phyloP scores from a whole-genome alignment of 2,888 invertebrate species.

The Lasioglossum lativentre region DNA sequence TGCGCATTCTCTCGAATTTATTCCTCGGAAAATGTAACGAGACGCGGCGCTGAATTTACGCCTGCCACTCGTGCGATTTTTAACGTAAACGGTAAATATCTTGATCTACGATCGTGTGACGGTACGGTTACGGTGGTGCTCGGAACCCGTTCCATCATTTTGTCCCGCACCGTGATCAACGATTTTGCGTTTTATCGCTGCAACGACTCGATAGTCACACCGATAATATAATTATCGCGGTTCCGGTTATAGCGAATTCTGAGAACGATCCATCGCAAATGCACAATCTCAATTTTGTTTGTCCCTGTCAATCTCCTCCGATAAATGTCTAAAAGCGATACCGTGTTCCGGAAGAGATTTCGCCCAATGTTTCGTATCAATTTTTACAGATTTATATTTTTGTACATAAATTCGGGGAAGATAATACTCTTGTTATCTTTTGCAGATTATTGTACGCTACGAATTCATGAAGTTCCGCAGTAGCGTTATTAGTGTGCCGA shows the following conservation, averaged over 20 bases:
- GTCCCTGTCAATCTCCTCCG: neutral
- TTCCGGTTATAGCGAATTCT: neutral
- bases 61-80: conserved; percentile 47
- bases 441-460: neutral
- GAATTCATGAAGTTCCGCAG: neutral
- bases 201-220: neutral
- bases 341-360: neutral
- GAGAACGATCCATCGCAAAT: neutral
- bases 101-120: conserved; percentile 41
- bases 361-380: no score
- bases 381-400: neutral
- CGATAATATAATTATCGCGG: conserved; percentile 15
- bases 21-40: conserved; percentile 65
- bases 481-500: neutral
- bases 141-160: conserved; percentile 32
- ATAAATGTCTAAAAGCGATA: neutral
- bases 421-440: neutral
- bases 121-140: conserved; percentile 14
- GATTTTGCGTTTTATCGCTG: conserved; percentile 14
- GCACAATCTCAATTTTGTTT: neutral
- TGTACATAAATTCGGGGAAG: neutral
- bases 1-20: conserved; percentile 63
- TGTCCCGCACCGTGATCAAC: conserved; percentile 33
- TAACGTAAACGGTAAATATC: conserved; percentile 56
- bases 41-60: conserved; percentile 58